Base-by-base conservation (phyloP, 2,797 vertebrate genomes). In the Micrastur ruficollis region DNA sequence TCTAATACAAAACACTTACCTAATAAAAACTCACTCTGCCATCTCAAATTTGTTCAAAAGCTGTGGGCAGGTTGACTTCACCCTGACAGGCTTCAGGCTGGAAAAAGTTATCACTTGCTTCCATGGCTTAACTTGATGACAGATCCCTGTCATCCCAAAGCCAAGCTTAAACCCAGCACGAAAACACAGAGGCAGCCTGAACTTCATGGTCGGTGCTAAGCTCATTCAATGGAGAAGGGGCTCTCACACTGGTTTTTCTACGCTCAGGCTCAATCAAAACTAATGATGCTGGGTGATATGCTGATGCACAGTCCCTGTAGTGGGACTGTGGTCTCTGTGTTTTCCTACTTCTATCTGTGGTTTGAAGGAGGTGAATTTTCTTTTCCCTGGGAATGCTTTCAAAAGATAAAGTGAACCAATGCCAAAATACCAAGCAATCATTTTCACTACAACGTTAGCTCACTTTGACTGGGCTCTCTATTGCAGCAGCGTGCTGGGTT, bases 271-370 rank as follows among this genome's bases (percentile, higher is more conserved):
- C 55, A 65, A 31, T 29, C 66, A 42, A 78, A 86, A 46, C 25
- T 6, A 65, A 19, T 2, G 1, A 20, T 84, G 27, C 53, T 27
- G 34, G 31, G 9, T 2, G 0, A 31, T 8, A 21, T 0, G 0
- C n/a, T 53, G 66, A 85, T 3, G 2, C 53, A 31, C 14, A 9
- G 42, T 50, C 12, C 47, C n/a, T 1, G 0, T 7, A 42, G 50
- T 14, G 18, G 27, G 12, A 32, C 46, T 62, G 42, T 1, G 0
- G 21, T 42, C 12, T n/a, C 36, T 42, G 3, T 50, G 56, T n/a
- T 63, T 85, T 96, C 50, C 38, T 86, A 17, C 18, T 8, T 78
- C 34, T 66, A 6, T n/a, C n/a, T 63, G 14, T 29, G 25, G 6
- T 50, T 84, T 89, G 31, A 86, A 90, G 44, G 42, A 84, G 31